Base-by-base conservation (phyloP, 1,140 invertebrate species). In the Trichomalopsis sarcophagae region DNA sequence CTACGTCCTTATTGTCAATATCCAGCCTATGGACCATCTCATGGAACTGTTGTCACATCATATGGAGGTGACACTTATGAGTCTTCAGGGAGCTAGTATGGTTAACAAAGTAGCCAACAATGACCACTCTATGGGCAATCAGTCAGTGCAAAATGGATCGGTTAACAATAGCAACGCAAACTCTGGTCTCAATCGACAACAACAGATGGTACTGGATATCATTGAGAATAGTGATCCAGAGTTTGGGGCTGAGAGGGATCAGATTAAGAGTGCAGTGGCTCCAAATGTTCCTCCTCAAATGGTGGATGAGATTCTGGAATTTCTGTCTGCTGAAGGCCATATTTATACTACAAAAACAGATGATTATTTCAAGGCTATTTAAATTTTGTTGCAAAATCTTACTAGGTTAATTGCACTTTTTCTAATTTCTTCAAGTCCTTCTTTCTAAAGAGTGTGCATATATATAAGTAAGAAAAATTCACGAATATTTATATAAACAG, bases 321-420 rank as follows among this genome's bases (percentile, higher is more conserved):
- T 93, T 62, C 86, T 93, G 1, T 89, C 90, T 2, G 89, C 88
- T 7, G 93, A 93, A 84, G 93, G 93, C n/a, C 93, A 93, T 21
- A 91, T 93, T 82, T 93, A 93, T 80, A 93, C 93, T 1, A 92
- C 93, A 0, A 88, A 89, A 40, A 92, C 92, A n/a, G 93, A 93
- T 50, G 90, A 93, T 87, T 89, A 90, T 75, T 93, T 92, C 84
- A 93, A 92, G 88, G 89, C 92, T 30, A 93, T 91, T 62, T 93
- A 89, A 92, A 11, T 82, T 13, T 71, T 30, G 27, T 71, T 30
- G 3, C 21, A 30, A 9, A 7, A 33, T 62, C 7, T 62, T 21
- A 62, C 21, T 62, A 62, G 55, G 17, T 62, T 62, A 62, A 2
- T 62, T 62, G 17, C 7, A n/a, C 13, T 17, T n/a, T 62, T n/a